Percentiles rank a stretch among this genome's conserved stretches.
These are phyloP conservation scores for Speoplatyrhinus poulsoni DNA, from an alignment of 2,113 vertebrate species.

Conservation along the genomic window DNA sequence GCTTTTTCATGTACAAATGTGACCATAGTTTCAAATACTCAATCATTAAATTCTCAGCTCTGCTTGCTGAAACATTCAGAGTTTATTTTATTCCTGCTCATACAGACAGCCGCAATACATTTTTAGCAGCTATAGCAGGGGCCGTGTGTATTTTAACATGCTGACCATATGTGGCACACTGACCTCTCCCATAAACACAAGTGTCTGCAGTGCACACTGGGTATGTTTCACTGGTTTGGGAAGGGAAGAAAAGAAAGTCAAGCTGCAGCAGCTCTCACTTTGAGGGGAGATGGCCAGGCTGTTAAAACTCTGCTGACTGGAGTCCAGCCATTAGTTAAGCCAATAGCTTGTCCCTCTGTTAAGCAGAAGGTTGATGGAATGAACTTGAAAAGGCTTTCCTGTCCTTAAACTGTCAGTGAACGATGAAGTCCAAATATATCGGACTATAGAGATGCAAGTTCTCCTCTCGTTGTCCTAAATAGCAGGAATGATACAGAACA, in stretches of 20 bases:
- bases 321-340: constrained; percentile 61
- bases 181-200: constrained; percentile 79
- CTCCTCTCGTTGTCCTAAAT: constrained; percentile 62
- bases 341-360: constrained; percentile 68
- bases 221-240: constrained; percentile 60
- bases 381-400: constrained; percentile 67
- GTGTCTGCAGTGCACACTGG: constrained; percentile 63
- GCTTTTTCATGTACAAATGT: constrained; percentile 69
- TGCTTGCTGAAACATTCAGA: constrained; percentile 70
- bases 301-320: constrained; percentile 66
- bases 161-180: constrained; percentile 77
- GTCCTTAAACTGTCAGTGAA: constrained; percentile 61
- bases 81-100: constrained; percentile 82
- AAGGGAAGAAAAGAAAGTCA: constrained; percentile 53
- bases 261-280: constrained; percentile 54
- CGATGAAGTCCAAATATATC: constrained; percentile 59
- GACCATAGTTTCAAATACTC: constrained; percentile 75
- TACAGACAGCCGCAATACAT: constrained; percentile 80
- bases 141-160: constrained; percentile 78
- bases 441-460: constrained; percentile 54
- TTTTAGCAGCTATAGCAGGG: constrained; percentile 76
- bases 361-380: constrained; percentile 70
- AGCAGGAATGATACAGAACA: constrained; percentile 53
- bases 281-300: constrained; percentile 66
- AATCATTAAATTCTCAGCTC: constrained; percentile 76